phyloP scores from a whole-genome alignment of 2,797 vertebrate genomes.

The Diglossa cyanea region DNA sequence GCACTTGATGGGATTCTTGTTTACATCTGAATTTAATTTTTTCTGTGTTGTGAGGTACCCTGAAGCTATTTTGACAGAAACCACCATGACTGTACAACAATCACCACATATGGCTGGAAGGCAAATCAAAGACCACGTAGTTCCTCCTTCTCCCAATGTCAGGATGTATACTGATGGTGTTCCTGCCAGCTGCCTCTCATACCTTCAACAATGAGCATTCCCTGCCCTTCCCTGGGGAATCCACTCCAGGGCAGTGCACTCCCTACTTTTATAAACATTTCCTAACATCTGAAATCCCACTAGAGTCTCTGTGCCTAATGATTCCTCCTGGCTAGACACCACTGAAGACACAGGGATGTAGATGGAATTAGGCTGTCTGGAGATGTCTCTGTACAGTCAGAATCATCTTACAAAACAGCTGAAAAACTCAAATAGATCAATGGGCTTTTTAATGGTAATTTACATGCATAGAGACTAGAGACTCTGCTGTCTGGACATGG shows the following conservation, averaged over 20 bases:
- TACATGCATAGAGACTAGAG: conserved; percentile 21
- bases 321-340: neutral
- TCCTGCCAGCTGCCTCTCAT: neutral
- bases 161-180: neutral
- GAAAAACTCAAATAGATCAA: neutral
- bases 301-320: neutral
- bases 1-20: neutral
- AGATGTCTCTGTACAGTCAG: neutral
- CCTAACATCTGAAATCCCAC: neutral
- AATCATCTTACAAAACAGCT: neutral
- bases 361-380: conserved; percentile 33
- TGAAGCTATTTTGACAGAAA: neutral
- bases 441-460: conserved; percentile 27
- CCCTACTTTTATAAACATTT: neutral
- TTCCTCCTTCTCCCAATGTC: neutral
- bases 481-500: conserved; percentile 24
- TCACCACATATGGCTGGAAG: neutral
- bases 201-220: neutral
- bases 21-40: neutral
- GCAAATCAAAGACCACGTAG: neutral
- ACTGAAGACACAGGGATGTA: neutral
- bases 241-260: neutral
- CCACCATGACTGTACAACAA: rapidly evolving
- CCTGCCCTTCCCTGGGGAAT: neutral
- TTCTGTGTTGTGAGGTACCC: neutral